Evolutionary conservation across 2,888 invertebrate genomes (phyloP), one percentile per base, ranked within the genome.

Genomic region (Torymus aiolomorphi): DNA sequence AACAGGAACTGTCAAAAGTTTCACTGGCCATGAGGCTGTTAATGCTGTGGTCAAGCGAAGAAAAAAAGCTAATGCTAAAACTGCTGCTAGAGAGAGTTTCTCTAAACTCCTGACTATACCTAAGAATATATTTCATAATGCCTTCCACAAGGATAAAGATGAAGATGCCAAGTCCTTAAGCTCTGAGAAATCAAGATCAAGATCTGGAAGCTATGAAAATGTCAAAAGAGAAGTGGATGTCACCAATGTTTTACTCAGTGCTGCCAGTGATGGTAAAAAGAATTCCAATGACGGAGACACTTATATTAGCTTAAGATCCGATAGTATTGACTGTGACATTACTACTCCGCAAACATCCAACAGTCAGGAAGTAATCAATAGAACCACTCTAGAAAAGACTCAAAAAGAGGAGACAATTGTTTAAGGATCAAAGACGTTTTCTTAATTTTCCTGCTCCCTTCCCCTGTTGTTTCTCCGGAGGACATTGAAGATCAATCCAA

Each of bases 1-100:
- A 86, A 92, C 92, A 13, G 92, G 92, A 20, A 86, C 85, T 2
- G 71, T 90, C 16, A 89, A 88, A 67, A 87, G 87, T 3, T 86
- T 89, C 57, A 86, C 87, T 2, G 88, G 86, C 69, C 85, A 86
- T 42, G 85, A 86, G 2, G 76, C 80, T 3, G 79, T 82, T 0
- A 85, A 81, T 54, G 85, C 84, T 69, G 83, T 83, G 0, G 79
- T 69, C 8, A 85, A 78, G 52, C 78, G 84, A 2, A 83, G 84
- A 12, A 84, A 86, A 13, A 88, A 86, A 24, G 4, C 49, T 2
- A 76, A 57, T 16, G 72, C 75, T 0, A 78, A 76, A 31, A 69
- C 70, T 0, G 72, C 76, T 0, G 73, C 76, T 0, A 73, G 66
- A 51, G 88, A 89, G 3, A 84, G 88, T 13, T 86, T 89, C 52